Percentiles rank a stretch among this genome's conserved stretches.
phyloP scores from a whole-genome alignment of 2,113 vertebrate species.

The Podarcis raffonei region DNA sequence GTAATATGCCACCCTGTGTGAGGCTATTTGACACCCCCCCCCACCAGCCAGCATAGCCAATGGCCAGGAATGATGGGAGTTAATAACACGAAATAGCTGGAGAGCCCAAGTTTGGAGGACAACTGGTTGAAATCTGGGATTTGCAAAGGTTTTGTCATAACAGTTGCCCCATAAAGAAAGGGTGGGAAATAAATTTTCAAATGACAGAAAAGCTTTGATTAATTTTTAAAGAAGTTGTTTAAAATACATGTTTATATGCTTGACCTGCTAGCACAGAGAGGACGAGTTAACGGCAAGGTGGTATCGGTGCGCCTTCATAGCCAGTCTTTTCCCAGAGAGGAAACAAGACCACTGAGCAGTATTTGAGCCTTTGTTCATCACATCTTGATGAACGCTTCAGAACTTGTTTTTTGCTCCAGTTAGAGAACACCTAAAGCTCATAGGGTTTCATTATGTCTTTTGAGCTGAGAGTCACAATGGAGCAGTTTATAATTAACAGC shows the following conservation, averaged over 20 bases:
- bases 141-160: not conserved
- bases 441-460: conserved; percentile 44
- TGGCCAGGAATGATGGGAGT: too few relatives aligned
- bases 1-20: too few relatives aligned
- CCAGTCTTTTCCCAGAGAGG: not conserved
- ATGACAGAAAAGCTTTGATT: not conserved
- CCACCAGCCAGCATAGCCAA: not conserved
- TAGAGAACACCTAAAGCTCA: conserved; percentile 35
- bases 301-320: not conserved
- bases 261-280: not conserved
- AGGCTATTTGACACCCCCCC: too few relatives aligned
- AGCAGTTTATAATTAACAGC: conserved; percentile 52
- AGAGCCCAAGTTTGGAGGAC: too few relatives aligned
- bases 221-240: not conserved
- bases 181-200: not conserved
- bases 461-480: conserved; percentile 31
- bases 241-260: not conserved
- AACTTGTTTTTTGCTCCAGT: conserved; percentile 41
- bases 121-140: not conserved
- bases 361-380: not conserved
- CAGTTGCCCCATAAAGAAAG: not conserved
- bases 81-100: too few relatives aligned
- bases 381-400: conserved; percentile 12
- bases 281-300: not conserved
- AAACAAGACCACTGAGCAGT: not conserved